These are phyloP conservation scores for Chaetodon trifascialis DNA, from an alignment of 2,113 vertebrate genomes.

Conservation along the genomic window DNA sequence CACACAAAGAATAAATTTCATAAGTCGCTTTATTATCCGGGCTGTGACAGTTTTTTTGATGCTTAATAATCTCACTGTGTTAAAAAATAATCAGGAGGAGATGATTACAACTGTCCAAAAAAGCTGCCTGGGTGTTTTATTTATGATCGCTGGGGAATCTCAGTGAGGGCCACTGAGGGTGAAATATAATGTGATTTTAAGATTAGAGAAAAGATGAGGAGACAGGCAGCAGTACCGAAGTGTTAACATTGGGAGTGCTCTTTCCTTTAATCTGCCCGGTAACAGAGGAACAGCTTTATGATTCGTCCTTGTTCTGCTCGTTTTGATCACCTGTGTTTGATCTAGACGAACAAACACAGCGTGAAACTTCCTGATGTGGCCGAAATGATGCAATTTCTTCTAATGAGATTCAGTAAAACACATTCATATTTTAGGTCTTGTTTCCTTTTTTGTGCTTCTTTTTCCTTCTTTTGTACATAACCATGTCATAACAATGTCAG, in stretches of 20 bases:
- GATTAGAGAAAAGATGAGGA: no score
- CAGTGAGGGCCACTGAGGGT: neutral
- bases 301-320: neutral
- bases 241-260: no score
- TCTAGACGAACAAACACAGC: neutral
- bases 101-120: conserved; percentile 6
- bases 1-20: neutral
- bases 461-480: no score
- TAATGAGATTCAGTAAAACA: neutral
- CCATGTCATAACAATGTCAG: no score
- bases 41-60: neutral
- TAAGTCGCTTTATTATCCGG: neutral
- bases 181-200: neutral
- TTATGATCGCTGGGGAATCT: conserved; percentile 1
- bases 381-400: neutral
- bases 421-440: neutral
- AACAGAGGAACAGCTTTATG: neutral
- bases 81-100: neutral
- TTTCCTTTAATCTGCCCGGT: neutral
- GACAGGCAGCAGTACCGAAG: neutral
- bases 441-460: neutral
- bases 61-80: neutral
- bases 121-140: neutral
- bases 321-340: neutral
- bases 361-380: neutral